Conservation (phyloP, 92 coral and sea anemone genomes). For the Paragorgia papillata region DNA sequence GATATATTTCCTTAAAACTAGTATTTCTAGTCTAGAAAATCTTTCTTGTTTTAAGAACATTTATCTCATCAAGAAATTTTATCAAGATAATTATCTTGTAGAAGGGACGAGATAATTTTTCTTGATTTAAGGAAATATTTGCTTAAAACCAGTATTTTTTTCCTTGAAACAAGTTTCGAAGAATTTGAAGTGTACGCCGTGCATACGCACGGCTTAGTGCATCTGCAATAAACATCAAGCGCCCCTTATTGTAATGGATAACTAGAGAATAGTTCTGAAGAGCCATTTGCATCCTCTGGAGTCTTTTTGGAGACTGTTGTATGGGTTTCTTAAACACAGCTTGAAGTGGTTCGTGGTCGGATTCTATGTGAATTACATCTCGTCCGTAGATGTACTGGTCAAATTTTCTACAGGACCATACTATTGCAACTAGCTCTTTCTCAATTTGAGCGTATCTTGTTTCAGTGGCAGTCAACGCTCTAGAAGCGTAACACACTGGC, state of each 20-base stretch:
- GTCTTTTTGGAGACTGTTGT: constrained; percentile 62
- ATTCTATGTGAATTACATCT: constrained; percentile 40
- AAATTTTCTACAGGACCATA: constrained; percentile 53
- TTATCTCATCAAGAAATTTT: too few relatives aligned
- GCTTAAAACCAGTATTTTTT: too few relatives aligned
- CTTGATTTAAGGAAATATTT: too few relatives aligned
- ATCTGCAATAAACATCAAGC: constrained; percentile 46
- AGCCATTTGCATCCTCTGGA: constrained; percentile 45
- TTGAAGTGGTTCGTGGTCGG: constrained; percentile 56
- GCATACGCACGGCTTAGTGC: constrained; percentile 49
- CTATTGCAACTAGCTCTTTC: constrained; percentile 54
- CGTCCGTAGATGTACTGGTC: constrained; percentile 61
- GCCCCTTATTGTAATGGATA: constrained; percentile 52
- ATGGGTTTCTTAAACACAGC: constrained; percentile 57
- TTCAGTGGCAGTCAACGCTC: constrained; percentile 56
- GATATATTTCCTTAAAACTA: too few relatives aligned
- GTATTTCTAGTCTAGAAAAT: too few relatives aligned
- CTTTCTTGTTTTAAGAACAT: too few relatives aligned
- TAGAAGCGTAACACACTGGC: constrained; percentile 60
- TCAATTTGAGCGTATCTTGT: constrained; percentile 17
- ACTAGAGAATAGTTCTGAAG: constrained; percentile 45
- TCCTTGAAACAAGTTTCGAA: too few relatives aligned
- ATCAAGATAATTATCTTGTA: too few relatives aligned
- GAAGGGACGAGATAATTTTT: too few relatives aligned
- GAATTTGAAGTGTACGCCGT: too few relatives aligned